Base-by-base conservation (phyloP, 2,888 invertebrate species). In the Serrognathus titanus region DNA sequence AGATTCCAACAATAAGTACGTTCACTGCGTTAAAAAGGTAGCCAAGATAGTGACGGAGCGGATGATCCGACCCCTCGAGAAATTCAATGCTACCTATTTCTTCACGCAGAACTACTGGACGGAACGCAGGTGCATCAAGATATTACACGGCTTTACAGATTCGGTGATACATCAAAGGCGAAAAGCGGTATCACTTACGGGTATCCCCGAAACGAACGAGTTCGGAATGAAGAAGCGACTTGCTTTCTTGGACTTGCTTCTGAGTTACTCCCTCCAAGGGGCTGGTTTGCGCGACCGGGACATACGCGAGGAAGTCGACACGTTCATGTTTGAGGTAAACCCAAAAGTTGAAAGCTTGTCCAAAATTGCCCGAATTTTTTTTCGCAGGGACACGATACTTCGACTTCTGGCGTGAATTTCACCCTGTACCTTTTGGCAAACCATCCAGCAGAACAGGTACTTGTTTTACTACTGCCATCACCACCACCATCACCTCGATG, bases 321-420 rank as follows among this genome's bases (percentile, higher is more conserved):
- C 89, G 0, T 88, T 89, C 64, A 85, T 89, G 84, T 89, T 89
- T 73, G 88, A 84, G 73, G 86, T 85, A 70, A 74, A 70, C 67
- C 38, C 16, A 40, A 40, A 40, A 12, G 40, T 7, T 8, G 13
- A 9, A 40, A 12, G 40, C 12, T 40, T 40, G 11, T 6, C 24
- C 24, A 1, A 40, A 12, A 12, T 40, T 40, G 8, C 5, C 40
- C 12, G 6, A 13, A 11, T 1, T 41, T n/a, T n/a, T n/a, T 9
- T 9, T 68, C 72, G 58, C 51, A 80, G 80, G 80, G 79, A 0
- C 78, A 80, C 57, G 79, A 81, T 59, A 81, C 81, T 1, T 80
- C 80, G 24, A 69, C 80, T 1, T 72, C 79, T 9, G 77, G 77
- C 6, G 71, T 81, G 11, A 73, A 74, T 61, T 82, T 80, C 71